These are phyloP conservation scores for Irena cyanogastra DNA, from an alignment of 2,113 vertebrate genomes.

Conservation along the genomic window DNA sequence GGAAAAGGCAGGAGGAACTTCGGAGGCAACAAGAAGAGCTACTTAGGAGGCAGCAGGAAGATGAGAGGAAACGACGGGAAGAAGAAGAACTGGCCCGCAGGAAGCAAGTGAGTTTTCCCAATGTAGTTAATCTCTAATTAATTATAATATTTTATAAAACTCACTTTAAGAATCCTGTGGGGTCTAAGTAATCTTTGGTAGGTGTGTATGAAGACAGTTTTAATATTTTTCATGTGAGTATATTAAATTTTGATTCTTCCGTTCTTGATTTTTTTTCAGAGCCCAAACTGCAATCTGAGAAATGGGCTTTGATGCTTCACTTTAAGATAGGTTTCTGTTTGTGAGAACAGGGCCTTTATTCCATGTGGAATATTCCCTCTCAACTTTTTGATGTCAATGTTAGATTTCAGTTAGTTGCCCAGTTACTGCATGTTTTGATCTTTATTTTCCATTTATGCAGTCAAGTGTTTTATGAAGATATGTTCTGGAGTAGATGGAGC, in stretches of 20 bases:
- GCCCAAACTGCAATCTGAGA: background rate
- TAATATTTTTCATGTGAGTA: constrained; percentile 40
- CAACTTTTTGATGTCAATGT: background rate
- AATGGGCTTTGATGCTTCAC: background rate
- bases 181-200: constrained; percentile 42
- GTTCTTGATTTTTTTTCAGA: background rate
- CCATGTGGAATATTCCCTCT: background rate
- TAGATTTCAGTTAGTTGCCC: background rate
- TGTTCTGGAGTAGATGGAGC: background rate
- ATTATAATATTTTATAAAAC: constrained; percentile 18
- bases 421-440: background rate
- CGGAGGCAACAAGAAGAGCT: constrained; percentile 86
- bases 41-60: constrained; percentile 85
- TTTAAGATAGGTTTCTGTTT: background rate
- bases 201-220: constrained; percentile 16
- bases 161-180: constrained; percentile 43
- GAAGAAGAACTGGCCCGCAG: constrained; percentile 91
- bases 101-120: constrained; percentile 83
- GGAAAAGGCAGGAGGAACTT: constrained; percentile 84
- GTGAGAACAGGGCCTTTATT: background rate
- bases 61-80: constrained; percentile 90
- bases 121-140: constrained; percentile 33
- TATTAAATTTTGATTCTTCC: background rate
- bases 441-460: background rate
- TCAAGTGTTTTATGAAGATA: background rate